Conservation (phyloP, 2,113 vertebrate species). For the Zeus faber region DNA sequence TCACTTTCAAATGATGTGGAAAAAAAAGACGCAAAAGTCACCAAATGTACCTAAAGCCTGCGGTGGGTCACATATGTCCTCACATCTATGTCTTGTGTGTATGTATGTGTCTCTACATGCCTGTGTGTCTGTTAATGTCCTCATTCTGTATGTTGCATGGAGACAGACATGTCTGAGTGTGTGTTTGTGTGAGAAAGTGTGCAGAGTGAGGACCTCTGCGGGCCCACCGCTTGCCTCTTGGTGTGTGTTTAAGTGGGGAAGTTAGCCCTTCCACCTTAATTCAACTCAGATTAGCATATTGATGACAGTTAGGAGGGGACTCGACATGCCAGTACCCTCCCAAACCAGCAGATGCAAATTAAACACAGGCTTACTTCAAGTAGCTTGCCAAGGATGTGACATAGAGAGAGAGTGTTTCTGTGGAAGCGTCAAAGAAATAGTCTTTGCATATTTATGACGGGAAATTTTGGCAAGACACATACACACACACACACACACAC, state of each 20-base stretch:
- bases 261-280: slow-evolving; percentile 81
- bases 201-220: slow-evolving; percentile 3
- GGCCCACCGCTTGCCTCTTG: slow-evolving; percentile 63
- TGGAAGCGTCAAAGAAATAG: not conserved
- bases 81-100: no score
- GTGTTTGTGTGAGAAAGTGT: not conserved
- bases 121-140: no score
- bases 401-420: not conserved
- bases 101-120: no score
- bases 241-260: slow-evolving; percentile 84
- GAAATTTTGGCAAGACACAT: slow-evolving; percentile 11
- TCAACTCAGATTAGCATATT: slow-evolving; percentile 90
- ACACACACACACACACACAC: slow-evolving; percentile 6
- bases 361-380: slow-evolving; percentile 76
- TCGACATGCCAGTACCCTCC: slow-evolving; percentile 72
- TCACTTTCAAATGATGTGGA: no score
- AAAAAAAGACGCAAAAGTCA: no score
- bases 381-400: slow-evolving; percentile 14
- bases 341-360: slow-evolving; percentile 78
- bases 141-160: no score
- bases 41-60: no score
- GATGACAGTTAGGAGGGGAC: slow-evolving; percentile 80
- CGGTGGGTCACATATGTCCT: no score
- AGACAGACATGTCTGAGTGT: no score
- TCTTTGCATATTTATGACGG: slow-evolving; percentile 18